Base-by-base conservation (phyloP, 2,888 invertebrate genomes). In the Drosophila paramelanica region DNA sequence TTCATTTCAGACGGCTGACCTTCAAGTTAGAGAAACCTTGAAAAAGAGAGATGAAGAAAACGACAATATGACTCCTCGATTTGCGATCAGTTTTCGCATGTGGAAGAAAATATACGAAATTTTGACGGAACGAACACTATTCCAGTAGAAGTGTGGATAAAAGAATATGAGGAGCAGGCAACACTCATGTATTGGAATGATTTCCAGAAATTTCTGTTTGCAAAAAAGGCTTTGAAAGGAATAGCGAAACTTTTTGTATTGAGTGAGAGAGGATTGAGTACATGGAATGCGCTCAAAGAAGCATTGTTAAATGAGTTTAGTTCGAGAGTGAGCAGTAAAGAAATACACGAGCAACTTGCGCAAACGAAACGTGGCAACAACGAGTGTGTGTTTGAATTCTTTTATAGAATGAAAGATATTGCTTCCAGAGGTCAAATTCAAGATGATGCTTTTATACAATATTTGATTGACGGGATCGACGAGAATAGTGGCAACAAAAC, bases 91-190 rank as follows among this genome's bases (percentile, higher is more conserved):
- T 11, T 33, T 13, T 33, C 33, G 33, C 13, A 33, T 3, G 33
- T 33, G 33, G 33, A 33, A 33, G 33, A 33, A 11, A 13, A 11
- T 11, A 11, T 11, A 11, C 10, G 17, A 4, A 33, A 33, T 10
- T 49, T 49, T 20, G 33, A 14, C 10, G 31, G 27, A 14, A 47
- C 47, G 1, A 47, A 33, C 6, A 33, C 33, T 33, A 47, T 47
- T 47, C 46, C 47, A 47, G 20, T 13, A 5, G 33, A 47, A 47
- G 33, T 47, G 11, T 47, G 13, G 50, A 38, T 36, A 20, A 11
- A 7, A 38, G 14, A 51, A 51, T 41, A 51, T 7, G 39, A 39
- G 13, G 51, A 51, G 3, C 33, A 39, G 7, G 39, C 39, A 11
- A 11, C 33, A 33, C 33, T 33, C 11, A 33, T 33, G 33, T 33